Conservation (phyloP, 2,797 vertebrate genomes). For the Podargus strigoides region DNA sequence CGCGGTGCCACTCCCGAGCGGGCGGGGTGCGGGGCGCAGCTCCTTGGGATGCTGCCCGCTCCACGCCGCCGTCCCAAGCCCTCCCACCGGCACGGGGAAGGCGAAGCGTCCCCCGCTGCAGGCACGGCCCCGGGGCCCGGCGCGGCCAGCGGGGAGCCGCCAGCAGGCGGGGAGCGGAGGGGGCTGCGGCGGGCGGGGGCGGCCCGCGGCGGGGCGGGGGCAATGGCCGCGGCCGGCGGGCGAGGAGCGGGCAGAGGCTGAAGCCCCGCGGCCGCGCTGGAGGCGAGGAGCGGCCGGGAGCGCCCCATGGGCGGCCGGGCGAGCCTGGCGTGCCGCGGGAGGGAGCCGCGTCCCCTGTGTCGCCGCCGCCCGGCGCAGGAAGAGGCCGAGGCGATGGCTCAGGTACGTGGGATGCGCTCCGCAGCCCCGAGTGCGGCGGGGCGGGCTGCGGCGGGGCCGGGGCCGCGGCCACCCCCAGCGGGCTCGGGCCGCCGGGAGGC, state of each 20-base stretch:
- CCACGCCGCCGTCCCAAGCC: constrained; percentile 34
- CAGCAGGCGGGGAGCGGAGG: not conserved
- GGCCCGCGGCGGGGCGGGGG: no score
- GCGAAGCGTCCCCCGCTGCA: constrained; percentile 13
- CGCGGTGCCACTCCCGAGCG: no score
- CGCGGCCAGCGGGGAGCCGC: no score
- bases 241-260: not conserved
- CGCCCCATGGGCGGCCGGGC: not conserved
- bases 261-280: not conserved
- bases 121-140: not conserved
- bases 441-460: not conserved
- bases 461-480: not conserved
- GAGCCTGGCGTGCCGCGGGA: not conserved
- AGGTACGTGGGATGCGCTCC: not conserved
- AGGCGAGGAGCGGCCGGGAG: not conserved
- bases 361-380: not conserved
- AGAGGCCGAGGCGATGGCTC: not conserved
- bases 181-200: no score
- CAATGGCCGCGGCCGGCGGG: not conserved
- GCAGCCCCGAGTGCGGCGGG: no score
- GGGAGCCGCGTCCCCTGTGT: not conserved
- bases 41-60: no score
- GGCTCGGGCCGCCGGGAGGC: not conserved
- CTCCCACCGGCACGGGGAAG: constrained; percentile 25
- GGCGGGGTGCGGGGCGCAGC: no score